A percentile compares a stretch with the other conserved stretches of the same genome.
Conservation (phyloP, 1,140 invertebrate species). For the Philaenus spumarius region DNA sequence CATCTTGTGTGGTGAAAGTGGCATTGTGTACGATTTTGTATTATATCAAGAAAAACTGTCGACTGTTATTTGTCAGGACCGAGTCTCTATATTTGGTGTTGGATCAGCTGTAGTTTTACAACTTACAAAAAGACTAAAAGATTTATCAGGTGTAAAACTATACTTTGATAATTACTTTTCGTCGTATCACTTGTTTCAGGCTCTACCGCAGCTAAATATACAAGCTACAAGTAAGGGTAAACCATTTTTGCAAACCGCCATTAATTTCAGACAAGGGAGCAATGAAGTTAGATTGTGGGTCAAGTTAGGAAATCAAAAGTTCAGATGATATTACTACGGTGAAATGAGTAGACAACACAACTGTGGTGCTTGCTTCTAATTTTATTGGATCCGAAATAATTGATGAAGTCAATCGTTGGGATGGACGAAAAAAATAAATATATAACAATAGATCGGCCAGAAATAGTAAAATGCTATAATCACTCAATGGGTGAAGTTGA, state of each 20-base stretch:
- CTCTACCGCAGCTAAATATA: not conserved
- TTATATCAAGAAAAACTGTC: conserved; percentile 1
- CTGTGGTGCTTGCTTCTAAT: conserved; percentile 22
- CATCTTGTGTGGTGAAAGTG: conserved; percentile 18
- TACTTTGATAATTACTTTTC: conserved; percentile 9
- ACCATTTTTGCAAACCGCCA: too few species aligned
- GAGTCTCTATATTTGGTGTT: too few species aligned
- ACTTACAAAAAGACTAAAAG: not conserved
- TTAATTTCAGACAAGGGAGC: too few species aligned
- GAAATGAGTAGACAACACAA: conserved; percentile 22
- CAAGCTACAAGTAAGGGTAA: not conserved
- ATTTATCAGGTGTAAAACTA: not conserved
- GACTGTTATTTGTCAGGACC: not conserved
- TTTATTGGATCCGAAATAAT: conserved; percentile 19
- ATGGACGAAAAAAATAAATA: conserved; percentile 34
- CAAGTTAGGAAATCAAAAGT: conserved; percentile 3
- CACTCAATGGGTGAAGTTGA: conserved; percentile 40
- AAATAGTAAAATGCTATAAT: conserved; percentile 38
- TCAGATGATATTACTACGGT: conserved; percentile 17
- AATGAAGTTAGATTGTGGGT: conserved; percentile 12
- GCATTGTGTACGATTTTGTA: conserved; percentile 3
- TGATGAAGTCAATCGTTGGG: too few species aligned
- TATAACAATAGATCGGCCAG: conserved; percentile 33
- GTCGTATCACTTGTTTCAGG: not conserved
- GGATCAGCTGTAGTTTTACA: not conserved